A percentile compares a stretch with the other conserved stretches of the same genome.
Evolutionary conservation across 2,113 vertebrate genomes (phyloP).

Genomic region (Himantopus leucocephalus): DNA sequence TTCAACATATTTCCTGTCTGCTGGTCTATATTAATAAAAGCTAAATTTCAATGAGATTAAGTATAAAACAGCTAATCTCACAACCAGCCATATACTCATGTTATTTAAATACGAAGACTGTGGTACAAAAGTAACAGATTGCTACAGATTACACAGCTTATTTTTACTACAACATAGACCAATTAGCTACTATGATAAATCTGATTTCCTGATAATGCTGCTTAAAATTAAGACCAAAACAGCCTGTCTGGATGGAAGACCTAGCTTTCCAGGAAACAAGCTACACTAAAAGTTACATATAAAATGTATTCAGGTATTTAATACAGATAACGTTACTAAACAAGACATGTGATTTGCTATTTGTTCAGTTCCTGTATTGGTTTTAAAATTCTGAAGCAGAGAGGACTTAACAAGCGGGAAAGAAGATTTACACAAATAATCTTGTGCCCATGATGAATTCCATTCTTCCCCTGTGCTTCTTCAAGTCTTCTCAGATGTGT

Average conservation of each 20-base stretch:
- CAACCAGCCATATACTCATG: neutral
- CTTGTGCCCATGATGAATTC: neutral
- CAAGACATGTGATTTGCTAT: neutral
- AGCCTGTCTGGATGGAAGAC: neutral
- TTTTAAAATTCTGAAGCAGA: neutral
- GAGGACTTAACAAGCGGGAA: neutral
- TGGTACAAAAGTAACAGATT: neutral
- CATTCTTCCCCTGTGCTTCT: neutral
- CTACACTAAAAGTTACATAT: neutral
- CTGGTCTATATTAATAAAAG: neutral
- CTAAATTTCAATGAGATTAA: neutral
- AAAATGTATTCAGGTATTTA: neutral
- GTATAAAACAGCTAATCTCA: neutral
- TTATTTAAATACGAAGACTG: neutral
- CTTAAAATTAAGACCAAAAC: neutral
- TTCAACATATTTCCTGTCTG: neutral
- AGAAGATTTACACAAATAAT: neutral
- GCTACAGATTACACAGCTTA: neutral
- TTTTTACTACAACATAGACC: neutral
- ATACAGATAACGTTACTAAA: neutral
- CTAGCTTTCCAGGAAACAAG: neutral
- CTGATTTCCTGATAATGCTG: neutral
- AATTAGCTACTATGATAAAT: neutral
- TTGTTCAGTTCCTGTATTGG: neutral
- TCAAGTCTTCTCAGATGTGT: neutral